Evolutionary conservation across 2,113 vertebrate species (phyloP), one percentile per base, ranked within the genome.

Genomic region (Chionodraco myersi): DNA sequence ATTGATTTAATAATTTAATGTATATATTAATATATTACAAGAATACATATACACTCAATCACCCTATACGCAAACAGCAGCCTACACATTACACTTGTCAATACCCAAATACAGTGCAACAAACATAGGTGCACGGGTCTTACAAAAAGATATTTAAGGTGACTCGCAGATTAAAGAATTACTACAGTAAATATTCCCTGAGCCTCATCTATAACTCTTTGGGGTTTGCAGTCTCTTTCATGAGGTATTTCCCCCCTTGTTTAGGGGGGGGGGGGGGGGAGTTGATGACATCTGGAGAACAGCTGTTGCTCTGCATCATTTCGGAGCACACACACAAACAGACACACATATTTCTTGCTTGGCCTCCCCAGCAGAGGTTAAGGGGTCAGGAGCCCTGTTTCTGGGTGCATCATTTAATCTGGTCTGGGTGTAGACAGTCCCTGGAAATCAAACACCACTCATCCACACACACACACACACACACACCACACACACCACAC

Each of bases 211-310:
- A 9, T 16, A 61, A n/a, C 49, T 67, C 51, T 74, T 21, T 56
- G 26, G 54, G 18, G 48, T 65, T 41, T 14, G 10, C 45, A 61
- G 72, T 75, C 57, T 60, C 52, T 73, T 80, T 75, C 57, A 60
- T 83, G 63, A 85, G 48, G 51, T 79, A n/a, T 45, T 21, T 48
- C 75, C 52, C 61, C 4, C 1, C n/a, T 13, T 14, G 70, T 75
- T 60, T 18, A n/a, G 30, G 30, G 30, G 26, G 26, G 26, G 58
- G 52, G 52, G 65, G 54, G 72, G 10, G 72, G 10, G 63, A 23
- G 34, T 41, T 58, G 18, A 72, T 67, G 87, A 89, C 92, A 93
- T 94, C 93, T 93, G 93, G 87, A 77, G 65, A 79, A 88, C 93
- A 94, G 91, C 94, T 94, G 93, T 82, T 90, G 80, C 87, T 83